Evolutionary conservation across 2,113 vertebrate genomes (phyloP).

Genomic region (Sphaerodactylus townsendi): DNA sequence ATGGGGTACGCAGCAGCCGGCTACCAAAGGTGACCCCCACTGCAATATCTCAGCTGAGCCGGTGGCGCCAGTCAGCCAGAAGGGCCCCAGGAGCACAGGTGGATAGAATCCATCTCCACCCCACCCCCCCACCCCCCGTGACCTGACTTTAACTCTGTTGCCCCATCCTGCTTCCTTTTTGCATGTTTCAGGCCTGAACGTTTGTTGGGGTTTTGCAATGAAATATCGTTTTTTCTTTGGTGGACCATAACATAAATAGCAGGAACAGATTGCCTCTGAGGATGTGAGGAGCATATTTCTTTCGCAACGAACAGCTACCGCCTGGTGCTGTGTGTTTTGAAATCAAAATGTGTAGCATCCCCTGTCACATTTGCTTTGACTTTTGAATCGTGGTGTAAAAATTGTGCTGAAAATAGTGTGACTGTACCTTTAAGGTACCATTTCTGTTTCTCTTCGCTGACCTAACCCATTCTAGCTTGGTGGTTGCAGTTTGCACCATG

Average conservation of each 20-base stretch:
- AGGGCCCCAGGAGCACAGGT: neutral
- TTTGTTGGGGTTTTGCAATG: neutral
- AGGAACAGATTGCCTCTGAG: neutral
- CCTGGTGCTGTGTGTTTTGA: neutral
- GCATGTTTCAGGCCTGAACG: neutral
- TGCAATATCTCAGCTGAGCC: neutral
- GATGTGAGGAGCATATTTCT: neutral
- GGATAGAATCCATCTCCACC: neutral
- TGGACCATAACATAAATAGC: neutral
- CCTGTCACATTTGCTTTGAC: too few relatives aligned
- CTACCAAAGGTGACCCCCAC: constrained; percentile 67
- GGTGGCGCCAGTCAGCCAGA: neutral
- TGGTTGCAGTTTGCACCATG: too few relatives aligned
- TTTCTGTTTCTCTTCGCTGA: too few relatives aligned
- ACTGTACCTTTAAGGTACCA: too few relatives aligned
- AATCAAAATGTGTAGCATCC: neutral
- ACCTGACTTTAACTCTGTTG: too few relatives aligned
- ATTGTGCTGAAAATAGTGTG: too few relatives aligned
- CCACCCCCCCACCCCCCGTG: too few relatives aligned
- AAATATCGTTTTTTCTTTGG: neutral
- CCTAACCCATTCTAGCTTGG: too few relatives aligned
- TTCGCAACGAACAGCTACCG: too few relatives aligned
- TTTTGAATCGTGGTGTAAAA: too few relatives aligned
- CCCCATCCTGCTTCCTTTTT: neutral
- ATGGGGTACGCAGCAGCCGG: constrained; percentile 3